Evolutionary conservation across 1,140 invertebrate species (phyloP).

Genomic region (Anoplolepis gracilipes): DNA sequence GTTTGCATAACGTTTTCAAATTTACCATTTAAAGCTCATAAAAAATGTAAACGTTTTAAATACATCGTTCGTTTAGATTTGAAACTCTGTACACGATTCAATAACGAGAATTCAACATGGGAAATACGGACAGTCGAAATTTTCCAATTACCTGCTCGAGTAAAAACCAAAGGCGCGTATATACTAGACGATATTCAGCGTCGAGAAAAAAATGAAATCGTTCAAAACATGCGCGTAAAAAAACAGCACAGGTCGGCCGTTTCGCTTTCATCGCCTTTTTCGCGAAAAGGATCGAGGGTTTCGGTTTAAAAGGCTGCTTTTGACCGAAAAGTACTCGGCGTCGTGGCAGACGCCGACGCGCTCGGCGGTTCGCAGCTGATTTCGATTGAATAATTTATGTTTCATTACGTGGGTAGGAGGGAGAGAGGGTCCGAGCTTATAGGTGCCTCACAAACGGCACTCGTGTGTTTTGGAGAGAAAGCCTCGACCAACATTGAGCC

Average conservation of each 20-base stretch:
- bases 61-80: not conserved
- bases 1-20: not conserved
- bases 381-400: constrained; percentile 86
- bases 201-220: constrained; percentile 66
- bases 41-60: not conserved
- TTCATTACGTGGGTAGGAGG: constrained; percentile 84
- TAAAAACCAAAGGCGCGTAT: constrained; percentile 58
- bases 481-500: constrained; percentile 80
- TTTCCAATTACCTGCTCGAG: constrained; percentile 65
- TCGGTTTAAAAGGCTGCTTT: constrained; percentile 80
- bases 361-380: constrained; percentile 79
- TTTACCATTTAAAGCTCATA: not conserved
- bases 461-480: constrained; percentile 81
- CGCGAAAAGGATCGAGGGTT: constrained; percentile 73
- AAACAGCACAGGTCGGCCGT: constrained; percentile 67
- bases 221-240: constrained; percentile 63
- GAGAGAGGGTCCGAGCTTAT: constrained; percentile 78
- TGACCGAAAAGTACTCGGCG: constrained; percentile 64
- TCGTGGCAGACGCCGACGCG: constrained; percentile 66
- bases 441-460: constrained; percentile 83
- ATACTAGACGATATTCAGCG: constrained; percentile 64
- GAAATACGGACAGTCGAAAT: constrained; percentile 28
- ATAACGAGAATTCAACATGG: constrained; percentile 36
- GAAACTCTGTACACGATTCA: not conserved
- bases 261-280: constrained; percentile 72